Conservation (phyloP, 1,140 invertebrate species). For the Manduca sexta region DNA sequence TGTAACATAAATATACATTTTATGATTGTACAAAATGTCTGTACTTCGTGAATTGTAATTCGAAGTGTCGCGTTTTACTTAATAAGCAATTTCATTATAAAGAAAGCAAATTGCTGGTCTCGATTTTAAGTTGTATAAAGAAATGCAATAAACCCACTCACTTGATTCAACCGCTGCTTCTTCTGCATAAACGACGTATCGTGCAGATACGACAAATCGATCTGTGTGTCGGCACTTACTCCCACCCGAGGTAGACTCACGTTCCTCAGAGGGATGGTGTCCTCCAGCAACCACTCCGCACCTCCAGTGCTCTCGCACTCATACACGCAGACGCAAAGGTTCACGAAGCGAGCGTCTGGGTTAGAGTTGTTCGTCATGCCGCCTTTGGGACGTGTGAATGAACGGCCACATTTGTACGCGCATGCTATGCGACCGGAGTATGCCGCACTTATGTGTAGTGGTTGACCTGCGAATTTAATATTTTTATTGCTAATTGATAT, state of each 20-base stretch:
- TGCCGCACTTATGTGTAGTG: conserved; percentile 95
- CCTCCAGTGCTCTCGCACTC: conserved; percentile 99
- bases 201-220: conserved; percentile 88
- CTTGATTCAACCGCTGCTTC: conserved; percentile 83
- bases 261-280: conserved; percentile 93
- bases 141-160: conserved; percentile 24
- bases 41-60: too few relatives aligned
- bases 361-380: conserved; percentile 22
- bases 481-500: too few relatives aligned
- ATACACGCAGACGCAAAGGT: conserved; percentile 97
- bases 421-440: conserved; percentile 97
- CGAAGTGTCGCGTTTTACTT: too few relatives aligned
- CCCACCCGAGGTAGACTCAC: conserved; percentile 88
- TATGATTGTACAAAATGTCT: too few relatives aligned
- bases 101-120: too few relatives aligned
- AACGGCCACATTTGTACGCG: conserved; percentile 94
- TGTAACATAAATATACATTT: too few relatives aligned
- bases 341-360: conserved; percentile 90
- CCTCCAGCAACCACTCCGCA: conserved; percentile 99
- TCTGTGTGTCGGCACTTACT: conserved; percentile 79
- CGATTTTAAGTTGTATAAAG: too few relatives aligned
- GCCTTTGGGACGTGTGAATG: conserved; percentile 85
- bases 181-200: conserved; percentile 87
- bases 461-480: conserved; percentile 75
- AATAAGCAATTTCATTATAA: too few relatives aligned